Evolutionary conservation across 2,888 invertebrate species (phyloP).

Genomic region (Cryptophagus acutangulus): DNA sequence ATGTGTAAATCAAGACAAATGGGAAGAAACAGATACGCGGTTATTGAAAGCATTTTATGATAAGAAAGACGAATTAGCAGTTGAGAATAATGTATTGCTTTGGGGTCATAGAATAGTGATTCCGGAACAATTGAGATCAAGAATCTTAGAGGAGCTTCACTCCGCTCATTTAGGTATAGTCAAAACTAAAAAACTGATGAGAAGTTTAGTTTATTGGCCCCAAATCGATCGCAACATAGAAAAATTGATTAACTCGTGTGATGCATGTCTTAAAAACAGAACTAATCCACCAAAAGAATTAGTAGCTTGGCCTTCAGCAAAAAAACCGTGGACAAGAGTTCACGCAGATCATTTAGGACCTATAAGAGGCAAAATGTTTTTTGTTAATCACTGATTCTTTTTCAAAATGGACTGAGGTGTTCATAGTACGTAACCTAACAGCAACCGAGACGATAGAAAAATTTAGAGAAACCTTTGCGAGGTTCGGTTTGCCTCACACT

Average conservation of each 20-base stretch:
- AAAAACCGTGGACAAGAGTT: constrained; percentile 3
- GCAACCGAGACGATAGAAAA: constrained; percentile 4
- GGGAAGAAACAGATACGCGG: constrained; percentile 5
- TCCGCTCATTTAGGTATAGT: constrained; percentile 24
- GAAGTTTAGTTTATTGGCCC: constrained; percentile 11
- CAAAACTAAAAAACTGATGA: constrained; percentile 7
- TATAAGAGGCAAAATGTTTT: constrained; percentile 4
- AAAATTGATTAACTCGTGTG: constrained; percentile 5
- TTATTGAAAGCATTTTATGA: constrained; percentile 9
- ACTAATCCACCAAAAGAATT: constrained; percentile 7
- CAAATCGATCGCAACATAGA: constrained; percentile 11
- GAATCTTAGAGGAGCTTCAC: constrained; percentile 13
- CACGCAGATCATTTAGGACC: constrained; percentile 9
- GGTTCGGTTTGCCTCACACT: constrained; percentile 8
- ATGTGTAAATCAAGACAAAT: constrained; percentile 2
- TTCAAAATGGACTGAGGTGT: constrained; percentile 10
- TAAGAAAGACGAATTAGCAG: constrained; percentile 10
- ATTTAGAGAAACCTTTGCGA: constrained; percentile 10
- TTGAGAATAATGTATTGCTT: constrained; percentile 9
- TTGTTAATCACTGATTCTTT: constrained; percentile 9
- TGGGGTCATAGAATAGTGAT: constrained; percentile 14
- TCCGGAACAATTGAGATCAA: constrained; percentile 7
- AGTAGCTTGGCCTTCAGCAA: constrained; percentile 5
- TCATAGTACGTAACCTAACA: constrained; percentile 5
- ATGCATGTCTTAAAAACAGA: neutral